Base-by-base conservation (phyloP, 2,888 invertebrate species). In the Theodoxus fluviatilis region DNA sequence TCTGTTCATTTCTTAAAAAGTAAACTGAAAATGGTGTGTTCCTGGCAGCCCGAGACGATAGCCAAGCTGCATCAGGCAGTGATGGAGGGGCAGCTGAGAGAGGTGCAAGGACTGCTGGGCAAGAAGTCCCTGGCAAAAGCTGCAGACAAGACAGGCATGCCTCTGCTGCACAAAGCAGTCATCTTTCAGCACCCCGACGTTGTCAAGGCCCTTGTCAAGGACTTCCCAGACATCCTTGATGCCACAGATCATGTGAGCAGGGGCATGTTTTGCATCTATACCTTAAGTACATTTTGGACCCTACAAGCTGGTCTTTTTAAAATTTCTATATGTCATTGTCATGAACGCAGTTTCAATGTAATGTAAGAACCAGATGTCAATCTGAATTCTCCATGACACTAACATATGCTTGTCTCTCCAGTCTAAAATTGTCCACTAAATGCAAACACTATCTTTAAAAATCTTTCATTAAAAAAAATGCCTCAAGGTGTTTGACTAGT, bases 81-180 rank as follows among this genome's bases (percentile, higher is more conserved):
- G 3, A 64, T 75, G 40, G 76, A 79, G 22, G 79, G 77, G 22
- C 68, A 77, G 9, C 49, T 76, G 22, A 71, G 78, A 12, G 75
- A 73, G 6, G 70, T 81, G 2, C 70, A 73, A 66, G 71, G 18
- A 18, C 40, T 78, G 15, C 72, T 80, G 40, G 75, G 74, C 25
- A 68, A 76, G n/a, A 77, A 78, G 43, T 67, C 67, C 38, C 71
- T 76, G 55, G 71, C 76, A 12, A 35, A 73, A 22, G 75, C 74
- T n/a, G 76, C 75, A 7, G 81, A 81, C 72, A 70, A 74, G 35
- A 76, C 78, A 9, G 81, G 81, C 7, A 64, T 80, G 52, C 75
- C 75, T 65, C 78, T 79, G 49, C 73, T 83, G 6, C 80, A 80
- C 37, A 79, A 81, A 66, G 83, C 81, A n/a, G 79, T 81, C 15